Conservation (phyloP, 2,797 vertebrate genomes). For the Syngnathus rostellatus region DNA sequence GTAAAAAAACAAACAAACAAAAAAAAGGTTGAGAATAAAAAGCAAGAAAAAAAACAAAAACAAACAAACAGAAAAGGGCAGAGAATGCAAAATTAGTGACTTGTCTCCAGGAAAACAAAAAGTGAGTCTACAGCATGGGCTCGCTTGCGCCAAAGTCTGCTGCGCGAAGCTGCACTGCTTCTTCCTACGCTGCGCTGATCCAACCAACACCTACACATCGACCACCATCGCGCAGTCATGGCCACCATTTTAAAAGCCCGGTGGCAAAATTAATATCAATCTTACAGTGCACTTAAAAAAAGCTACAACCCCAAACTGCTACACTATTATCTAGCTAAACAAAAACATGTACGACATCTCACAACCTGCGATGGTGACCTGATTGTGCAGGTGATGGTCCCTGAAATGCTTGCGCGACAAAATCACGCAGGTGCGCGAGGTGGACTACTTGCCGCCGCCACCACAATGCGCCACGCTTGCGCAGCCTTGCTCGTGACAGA, state of each 20-base stretch:
- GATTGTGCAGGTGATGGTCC: slow-evolving; percentile 85
- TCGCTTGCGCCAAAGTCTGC: slow-evolving; percentile 87
- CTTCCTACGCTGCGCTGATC: slow-evolving; percentile 97
- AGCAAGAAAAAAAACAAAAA: slow-evolving; percentile 78
- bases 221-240: slow-evolving; percentile 89
- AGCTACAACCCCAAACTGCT: neutral
- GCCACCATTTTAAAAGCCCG: slow-evolving; percentile 19
- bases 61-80: slow-evolving; percentile 68
- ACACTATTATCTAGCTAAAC: neutral
- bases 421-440: slow-evolving; percentile 51
- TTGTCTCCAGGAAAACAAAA: slow-evolving; percentile 84
- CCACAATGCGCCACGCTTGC: slow-evolving; percentile 42
- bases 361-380: slow-evolving; percentile 90
- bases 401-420: slow-evolving; percentile 98
- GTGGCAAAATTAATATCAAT: slow-evolving; percentile 10
- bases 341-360: slow-evolving; percentile 5
- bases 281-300: neutral
- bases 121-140: slow-evolving; percentile 99
- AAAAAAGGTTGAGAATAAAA: slow-evolving; percentile 70
- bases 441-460: slow-evolving; percentile 32
- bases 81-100: slow-evolving; percentile 80
- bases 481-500: slow-evolving; percentile 69
- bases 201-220: slow-evolving; percentile 83
- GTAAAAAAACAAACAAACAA: slow-evolving; percentile 61
- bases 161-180: slow-evolving; percentile 93